Evolutionary conservation across 1,140 invertebrate species (phyloP).

Genomic region (Trichomalopsis sarcophagae): DNA sequence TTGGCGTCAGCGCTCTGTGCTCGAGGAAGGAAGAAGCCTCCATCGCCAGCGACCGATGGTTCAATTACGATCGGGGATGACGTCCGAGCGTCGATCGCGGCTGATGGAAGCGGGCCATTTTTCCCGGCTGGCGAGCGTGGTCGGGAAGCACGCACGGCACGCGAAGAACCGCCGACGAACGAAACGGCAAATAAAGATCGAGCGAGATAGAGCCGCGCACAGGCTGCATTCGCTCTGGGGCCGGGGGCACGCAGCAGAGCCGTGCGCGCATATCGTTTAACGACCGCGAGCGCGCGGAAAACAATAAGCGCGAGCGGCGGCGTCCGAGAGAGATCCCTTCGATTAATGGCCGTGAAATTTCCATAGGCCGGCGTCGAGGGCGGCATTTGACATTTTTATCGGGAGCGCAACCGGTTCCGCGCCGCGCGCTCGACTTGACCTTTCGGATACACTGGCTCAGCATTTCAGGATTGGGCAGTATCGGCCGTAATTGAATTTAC

Average conservation of each 20-base stretch:
- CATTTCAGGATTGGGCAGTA: neutral
- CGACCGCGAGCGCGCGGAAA: constrained; percentile 43
- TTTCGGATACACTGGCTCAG: neutral
- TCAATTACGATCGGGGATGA: constrained; percentile 40
- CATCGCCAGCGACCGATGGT: constrained; percentile 32
- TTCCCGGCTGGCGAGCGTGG: neutral
- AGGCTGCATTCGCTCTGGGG: constrained; percentile 33
- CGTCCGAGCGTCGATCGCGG: neutral
- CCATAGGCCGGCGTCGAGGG: constrained; percentile 25
- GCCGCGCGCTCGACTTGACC: neutral
- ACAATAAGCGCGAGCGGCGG: constrained; percentile 43
- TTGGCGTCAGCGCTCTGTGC: neutral
- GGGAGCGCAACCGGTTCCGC: constrained; percentile 44
- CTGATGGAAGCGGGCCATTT: neutral
- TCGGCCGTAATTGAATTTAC: neutral
- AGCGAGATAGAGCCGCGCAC: constrained; percentile 23
- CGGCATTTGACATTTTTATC: constrained; percentile 51
- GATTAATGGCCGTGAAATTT: constrained; percentile 53
- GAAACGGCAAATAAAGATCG: constrained; percentile 46
- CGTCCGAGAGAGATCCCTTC: constrained; percentile 41
- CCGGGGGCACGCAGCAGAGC: constrained; percentile 35
- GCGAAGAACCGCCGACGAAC: neutral
- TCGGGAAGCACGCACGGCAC: no score
- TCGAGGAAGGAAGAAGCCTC: neutral
- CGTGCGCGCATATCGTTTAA: constrained; percentile 41